These are phyloP conservation scores for Drosophila mimica DNA, from an alignment of 2,888 invertebrate genomes.

Conservation along the genomic window DNA sequence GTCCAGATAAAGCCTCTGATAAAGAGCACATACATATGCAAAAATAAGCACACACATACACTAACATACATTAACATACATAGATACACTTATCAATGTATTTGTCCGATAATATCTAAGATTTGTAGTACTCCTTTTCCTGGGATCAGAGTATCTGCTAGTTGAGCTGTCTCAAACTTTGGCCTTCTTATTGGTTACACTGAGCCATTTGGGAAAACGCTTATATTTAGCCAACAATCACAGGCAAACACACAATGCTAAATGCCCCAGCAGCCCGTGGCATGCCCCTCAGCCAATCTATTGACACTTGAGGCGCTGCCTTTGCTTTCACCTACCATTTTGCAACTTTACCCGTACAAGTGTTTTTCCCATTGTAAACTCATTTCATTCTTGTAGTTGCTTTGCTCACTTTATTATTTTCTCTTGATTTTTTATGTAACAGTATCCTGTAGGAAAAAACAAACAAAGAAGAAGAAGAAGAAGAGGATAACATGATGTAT, in stretches of 20 bases:
- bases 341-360: neutral
- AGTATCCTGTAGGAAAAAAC: constrained; percentile 18
- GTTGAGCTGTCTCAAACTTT: neutral
- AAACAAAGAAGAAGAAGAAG: neutral
- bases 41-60: neutral
- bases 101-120: no score
- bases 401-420: constrained; percentile 48
- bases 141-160: neutral
- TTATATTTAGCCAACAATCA: constrained; percentile 7
- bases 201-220: neutral
- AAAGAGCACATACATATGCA: neutral
- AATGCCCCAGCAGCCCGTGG: neutral
- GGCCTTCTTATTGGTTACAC: neutral
- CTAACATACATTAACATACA: neutral
- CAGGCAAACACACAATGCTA: constrained; percentile 4
- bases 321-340: constrained; percentile 7
- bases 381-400: constrained; percentile 26
- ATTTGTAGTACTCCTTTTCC: no score
- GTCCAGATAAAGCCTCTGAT: neutral
- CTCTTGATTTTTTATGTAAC: constrained; percentile 15
- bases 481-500: neutral
- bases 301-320: constrained; percentile 12
- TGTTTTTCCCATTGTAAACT: constrained; percentile 15
- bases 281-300: constrained; percentile 3
- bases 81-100: neutral